Evolutionary conservation across 2,113 vertebrate genomes (phyloP).

Genomic region (Pongo pygmaeus): DNA sequence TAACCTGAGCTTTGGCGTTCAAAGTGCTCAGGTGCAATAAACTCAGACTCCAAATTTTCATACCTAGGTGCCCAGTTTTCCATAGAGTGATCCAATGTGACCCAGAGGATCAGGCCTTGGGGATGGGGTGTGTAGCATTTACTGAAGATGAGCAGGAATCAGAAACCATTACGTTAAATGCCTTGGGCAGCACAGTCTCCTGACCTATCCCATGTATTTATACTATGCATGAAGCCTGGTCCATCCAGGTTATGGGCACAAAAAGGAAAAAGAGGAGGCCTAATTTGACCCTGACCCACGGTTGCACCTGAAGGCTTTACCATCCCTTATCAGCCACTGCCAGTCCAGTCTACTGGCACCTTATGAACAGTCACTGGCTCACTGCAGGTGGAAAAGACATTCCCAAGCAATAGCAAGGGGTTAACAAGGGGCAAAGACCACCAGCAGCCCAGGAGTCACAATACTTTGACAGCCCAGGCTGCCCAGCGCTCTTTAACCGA

Average conservation of each 20-base stretch:
- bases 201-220: background rate
- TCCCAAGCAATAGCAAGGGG: background rate
- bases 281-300: background rate
- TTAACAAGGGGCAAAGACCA: background rate
- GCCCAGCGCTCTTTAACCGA: background rate
- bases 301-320: background rate
- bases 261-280: background rate
- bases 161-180: background rate
- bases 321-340: background rate
- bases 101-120: background rate
- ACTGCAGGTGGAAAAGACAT: background rate
- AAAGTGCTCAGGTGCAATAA: background rate
- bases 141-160: background rate
- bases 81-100: background rate
- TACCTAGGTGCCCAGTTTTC: background rate
- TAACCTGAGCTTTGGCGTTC: background rate
- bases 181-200: background rate
- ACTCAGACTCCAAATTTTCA: background rate
- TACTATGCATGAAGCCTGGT: rapidly evolving
- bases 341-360: background rate
- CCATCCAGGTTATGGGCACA: background rate
- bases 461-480: background rate
- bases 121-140: background rate
- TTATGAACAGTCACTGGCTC: background rate
- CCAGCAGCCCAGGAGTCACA: background rate